Evolutionary conservation across 2,888 invertebrate species (phyloP), one percentile per base, ranked within the genome.

Genomic region (Aricia artaxerxes): DNA sequence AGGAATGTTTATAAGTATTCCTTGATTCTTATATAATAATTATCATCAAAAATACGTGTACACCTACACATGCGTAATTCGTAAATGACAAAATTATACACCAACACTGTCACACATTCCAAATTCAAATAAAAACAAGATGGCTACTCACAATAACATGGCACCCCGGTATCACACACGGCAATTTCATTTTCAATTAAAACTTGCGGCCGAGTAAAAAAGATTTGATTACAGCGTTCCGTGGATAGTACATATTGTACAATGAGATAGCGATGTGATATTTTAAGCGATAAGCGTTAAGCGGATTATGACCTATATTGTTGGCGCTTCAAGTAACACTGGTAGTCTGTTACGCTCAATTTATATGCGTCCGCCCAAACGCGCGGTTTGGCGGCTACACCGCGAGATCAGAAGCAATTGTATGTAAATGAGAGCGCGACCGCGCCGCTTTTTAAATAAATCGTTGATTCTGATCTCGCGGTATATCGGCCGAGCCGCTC

Each of bases 131-230:
- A 69, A 69, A 38, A 69, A 53, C 81, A 82, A 78, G 73, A 73
- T 73, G 78, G 75, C 78, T 84, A 90, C 93, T 93, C 82, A 93
- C 93, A 80, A 92, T 84, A 61, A 81, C 81, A 7, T 86, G 87
- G 82, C 92, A 92, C 83, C 93, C 90, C 31, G 92, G 92, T 13
- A 92, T 77, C n/a, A 91, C 81, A 82, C 93, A 92, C 16, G 89
- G 88, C 61, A 84, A 85, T 85, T 89, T 90, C 92, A 92, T 93
- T 80, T 31, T 78, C 49, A 78, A 78, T 76, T 69, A 72, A 49
- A 57, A 76, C 73, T 75, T 60, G 78, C 60, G 73, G 60, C 60
- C 60, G 60, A 64, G 35, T 61, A 31, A 78, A 79, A 75, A 60
- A 60, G 38, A 64, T 40, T 61, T 40, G 60, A 78, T 44, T 64